These are phyloP conservation scores for Phoxinus phoxinus DNA, from an alignment of 2,113 vertebrate species.

Conservation along the genomic window DNA sequence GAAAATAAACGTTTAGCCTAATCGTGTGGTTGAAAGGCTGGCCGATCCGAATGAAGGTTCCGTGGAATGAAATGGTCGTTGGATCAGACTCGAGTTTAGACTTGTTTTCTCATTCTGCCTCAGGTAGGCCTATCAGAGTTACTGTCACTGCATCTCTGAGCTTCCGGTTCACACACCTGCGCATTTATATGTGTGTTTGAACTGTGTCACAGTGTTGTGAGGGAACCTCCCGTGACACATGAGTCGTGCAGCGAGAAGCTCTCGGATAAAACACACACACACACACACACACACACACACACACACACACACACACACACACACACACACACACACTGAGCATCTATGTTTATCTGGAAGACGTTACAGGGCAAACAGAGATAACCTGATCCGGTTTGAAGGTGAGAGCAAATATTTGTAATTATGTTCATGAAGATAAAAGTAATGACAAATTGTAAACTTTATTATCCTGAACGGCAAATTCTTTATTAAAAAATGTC, in stretches of 20 bases:
- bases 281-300: no score
- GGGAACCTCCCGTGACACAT: not conserved
- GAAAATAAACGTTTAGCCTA: no score
- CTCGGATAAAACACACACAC: not conserved
- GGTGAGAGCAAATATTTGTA: no score
- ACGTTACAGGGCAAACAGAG: not conserved
- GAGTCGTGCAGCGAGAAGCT: not conserved
- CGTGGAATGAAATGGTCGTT: not conserved
- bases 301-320: no score
- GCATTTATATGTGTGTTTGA: not conserved
- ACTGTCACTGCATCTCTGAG: slow-evolving; percentile 2
- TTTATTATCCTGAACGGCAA: no score
- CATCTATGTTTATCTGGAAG: not conserved
- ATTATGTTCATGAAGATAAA: no score
- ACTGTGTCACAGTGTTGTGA: not conserved
- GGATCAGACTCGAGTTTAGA: not conserved
- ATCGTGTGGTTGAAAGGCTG: no score
- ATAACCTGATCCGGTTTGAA: not conserved
- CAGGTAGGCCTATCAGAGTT: slow-evolving; percentile 6
- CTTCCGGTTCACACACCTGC: not conserved
- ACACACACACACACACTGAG: not conserved
- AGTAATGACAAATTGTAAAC: no score
- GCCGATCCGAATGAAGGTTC: not conserved
- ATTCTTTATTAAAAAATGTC: no score
- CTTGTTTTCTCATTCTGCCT: not conserved